Conservation (phyloP, 2,113 vertebrate genomes). For the Rhea pennata region DNA sequence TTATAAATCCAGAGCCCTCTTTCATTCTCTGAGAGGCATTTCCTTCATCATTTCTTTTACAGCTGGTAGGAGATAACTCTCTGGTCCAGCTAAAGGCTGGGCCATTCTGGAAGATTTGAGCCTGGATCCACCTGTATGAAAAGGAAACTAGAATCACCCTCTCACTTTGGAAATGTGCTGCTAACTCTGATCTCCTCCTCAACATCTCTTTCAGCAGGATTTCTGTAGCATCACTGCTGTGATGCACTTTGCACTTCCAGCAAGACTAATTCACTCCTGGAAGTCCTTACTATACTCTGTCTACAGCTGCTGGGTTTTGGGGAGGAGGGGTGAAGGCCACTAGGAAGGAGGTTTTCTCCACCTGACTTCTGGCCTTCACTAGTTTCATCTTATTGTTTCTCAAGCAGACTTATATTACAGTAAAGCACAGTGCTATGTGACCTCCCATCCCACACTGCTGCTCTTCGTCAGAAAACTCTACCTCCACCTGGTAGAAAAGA, state of each 20-base stretch:
- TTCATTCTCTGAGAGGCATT: neutral
- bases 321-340: neutral
- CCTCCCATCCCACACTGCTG: neutral
- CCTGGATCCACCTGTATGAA: fast-evolving
- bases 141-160: neutral
- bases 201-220: neutral
- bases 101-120: neutral
- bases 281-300: neutral
- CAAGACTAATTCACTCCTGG: neutral
- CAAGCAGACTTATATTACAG: neutral
- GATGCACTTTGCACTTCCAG: neutral
- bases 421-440: neutral
- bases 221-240: too few relatives aligned
- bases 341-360: neutral
- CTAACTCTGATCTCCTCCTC: neutral
- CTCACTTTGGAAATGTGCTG: neutral
- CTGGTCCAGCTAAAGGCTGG: neutral
- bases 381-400: neutral
- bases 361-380: neutral
- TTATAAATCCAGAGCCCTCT: neutral
- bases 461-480: neutral
- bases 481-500: neutral
- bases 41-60: neutral
- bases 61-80: neutral
- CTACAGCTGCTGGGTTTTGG: neutral